Base-by-base conservation (phyloP, 2,113 vertebrate species). In the Dicaeum eximium region DNA sequence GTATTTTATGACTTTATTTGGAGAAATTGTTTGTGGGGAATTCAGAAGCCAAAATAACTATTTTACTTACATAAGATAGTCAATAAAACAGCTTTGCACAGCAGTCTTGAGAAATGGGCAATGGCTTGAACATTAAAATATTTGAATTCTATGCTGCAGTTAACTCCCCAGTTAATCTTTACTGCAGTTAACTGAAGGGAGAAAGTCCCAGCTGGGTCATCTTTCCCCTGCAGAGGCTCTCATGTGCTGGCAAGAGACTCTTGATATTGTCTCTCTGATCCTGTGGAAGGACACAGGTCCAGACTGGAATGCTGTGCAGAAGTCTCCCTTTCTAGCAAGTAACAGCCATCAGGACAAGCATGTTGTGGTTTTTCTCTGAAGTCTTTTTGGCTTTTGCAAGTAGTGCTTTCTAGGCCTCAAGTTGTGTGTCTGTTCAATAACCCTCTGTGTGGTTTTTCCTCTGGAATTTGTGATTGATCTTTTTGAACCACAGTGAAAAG, bases 91-190 rank as follows among this genome's bases (percentile, higher is more conserved):
- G 38, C 23, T 93, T 66, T 77, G 37, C 23, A 30, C 25, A 45
- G 15, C 10, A 56, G 53, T 17, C 40, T 65, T 51, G 45, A 84
- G 77, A 67, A 85, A 56, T 16, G 25, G 7, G 10, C 83, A 48
- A 6, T 40, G 19, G 21, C 30, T 47, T 25, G 40, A 42, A 37
- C 18, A 18, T 6, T 6, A 40, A 31, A 72, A 12, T 48, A 24
- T 19, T 81, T 64, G 31, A 82, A 30, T 75, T 64, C 4, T 14
- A 3, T 48, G n/a, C 16, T 48, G 21, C n/a, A 47, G 40, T 69
- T 91, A 60, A 44, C 77, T 71, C 18, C 74, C 33, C 22, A 40
- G 87, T 91, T 89, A 91, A 91, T 88, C 53, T 85, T 88, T 38
- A 44, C 35, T 81, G 61, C 42, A 37, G 44, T 38, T 84, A 72